Conservation (phyloP, 2,797 vertebrate genomes). For the Scolopax rusticola region DNA sequence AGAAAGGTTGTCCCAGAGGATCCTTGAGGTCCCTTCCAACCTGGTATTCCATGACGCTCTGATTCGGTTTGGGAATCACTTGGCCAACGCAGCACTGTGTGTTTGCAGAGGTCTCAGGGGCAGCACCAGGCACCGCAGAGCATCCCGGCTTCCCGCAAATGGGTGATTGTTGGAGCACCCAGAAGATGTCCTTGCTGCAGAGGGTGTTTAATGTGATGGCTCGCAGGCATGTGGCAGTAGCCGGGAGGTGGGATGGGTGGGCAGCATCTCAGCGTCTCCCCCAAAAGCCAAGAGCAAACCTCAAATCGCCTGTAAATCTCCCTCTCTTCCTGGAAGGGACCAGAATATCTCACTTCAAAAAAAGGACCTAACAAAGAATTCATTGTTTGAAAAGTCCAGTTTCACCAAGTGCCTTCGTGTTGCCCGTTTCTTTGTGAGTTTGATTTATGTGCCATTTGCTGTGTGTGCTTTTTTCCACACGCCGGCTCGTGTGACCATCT, state of each 20-base stretch:
- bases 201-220: background rate
- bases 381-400: slow-evolving; percentile 18
- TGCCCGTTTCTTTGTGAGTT: background rate
- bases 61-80: background rate
- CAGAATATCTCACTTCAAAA: background rate
- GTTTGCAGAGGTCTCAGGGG: background rate
- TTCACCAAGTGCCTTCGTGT: background rate
- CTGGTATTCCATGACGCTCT: background rate
- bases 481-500: background rate
- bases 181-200: rapidly evolving
- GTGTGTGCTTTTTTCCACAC: background rate
- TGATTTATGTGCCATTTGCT: background rate
- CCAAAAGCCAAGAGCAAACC: background rate
- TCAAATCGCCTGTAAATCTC: background rate
- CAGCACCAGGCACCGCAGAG: background rate
- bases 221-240: background rate
- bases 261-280: background rate
- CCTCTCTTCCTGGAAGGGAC: background rate
- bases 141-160: background rate
- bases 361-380: background rate
- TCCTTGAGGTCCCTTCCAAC: background rate
- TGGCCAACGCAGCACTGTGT: too few relatives aligned
- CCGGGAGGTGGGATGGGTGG: background rate
- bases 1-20: too few relatives aligned
- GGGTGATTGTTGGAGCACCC: rapidly evolving